These are phyloP conservation scores for Phengaris arion DNA, from an alignment of 2,888 invertebrate genomes.

Conservation along the genomic window DNA sequence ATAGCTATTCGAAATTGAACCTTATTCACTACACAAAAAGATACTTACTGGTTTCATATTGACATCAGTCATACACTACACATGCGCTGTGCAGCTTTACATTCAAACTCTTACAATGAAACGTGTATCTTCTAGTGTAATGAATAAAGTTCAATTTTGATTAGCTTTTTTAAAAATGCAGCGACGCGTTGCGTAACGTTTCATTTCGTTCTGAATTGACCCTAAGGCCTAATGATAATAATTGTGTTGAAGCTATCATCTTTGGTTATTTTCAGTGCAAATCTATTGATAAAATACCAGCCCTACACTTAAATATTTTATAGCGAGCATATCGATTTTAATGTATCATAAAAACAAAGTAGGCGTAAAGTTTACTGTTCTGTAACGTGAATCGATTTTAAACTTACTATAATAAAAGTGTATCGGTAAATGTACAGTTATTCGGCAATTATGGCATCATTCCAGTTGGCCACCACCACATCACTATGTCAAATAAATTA, in stretches of 20 bases:
- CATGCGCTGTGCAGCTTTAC: no score
- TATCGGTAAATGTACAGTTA: conserved; percentile 24
- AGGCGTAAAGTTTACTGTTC: conserved; percentile 21
- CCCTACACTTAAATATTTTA: conserved; percentile 20
- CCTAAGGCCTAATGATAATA: not conserved
- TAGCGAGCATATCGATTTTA: conserved; percentile 17
- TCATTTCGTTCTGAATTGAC: no score
- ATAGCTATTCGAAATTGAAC: no score
- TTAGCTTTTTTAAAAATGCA: no score
- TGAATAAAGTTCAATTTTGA: no score
- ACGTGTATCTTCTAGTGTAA: no score
- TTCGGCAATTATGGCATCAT: conserved; percentile 56
- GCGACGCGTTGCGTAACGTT: no score
- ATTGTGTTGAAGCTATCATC: not conserved
- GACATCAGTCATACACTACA: no score
- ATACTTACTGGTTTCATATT: no score
- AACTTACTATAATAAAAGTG: conserved; percentile 23
- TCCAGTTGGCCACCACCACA: conserved; percentile 56
- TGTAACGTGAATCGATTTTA: not conserved
- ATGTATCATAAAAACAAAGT: conserved; percentile 15
- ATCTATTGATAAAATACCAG: conserved; percentile 4
- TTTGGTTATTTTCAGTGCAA: not conserved
- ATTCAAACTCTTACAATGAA: no score
- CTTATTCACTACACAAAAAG: no score
- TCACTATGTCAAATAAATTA: conserved; percentile 61